Base-by-base conservation (phyloP, 2,113 vertebrate genomes). In the Oceanites oceanicus region DNA sequence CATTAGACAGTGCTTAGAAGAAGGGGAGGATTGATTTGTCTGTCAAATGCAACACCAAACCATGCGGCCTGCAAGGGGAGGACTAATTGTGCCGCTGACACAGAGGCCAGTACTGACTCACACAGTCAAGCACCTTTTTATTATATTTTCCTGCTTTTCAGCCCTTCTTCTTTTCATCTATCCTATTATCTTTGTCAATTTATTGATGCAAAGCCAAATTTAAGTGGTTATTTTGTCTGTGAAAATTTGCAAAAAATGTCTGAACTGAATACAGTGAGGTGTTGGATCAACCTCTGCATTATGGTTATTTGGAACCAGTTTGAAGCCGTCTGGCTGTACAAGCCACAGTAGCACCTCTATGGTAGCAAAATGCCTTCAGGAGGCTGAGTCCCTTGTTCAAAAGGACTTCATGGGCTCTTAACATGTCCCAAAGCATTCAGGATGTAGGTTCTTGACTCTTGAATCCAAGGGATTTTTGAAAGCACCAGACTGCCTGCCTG, bases 1-100 rank as follows among this genome's bases (percentile, higher is more conserved):
- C 96, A 97, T 97, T 91, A 97, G 94, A 65, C 91, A 91, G 74
- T 56, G 94, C 81, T 97, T 73, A 85, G 96, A 89, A 96, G 83
- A 91, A 88, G 77, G 87, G 83, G 92, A 95, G 91, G 96, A 97
- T 97, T 95, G 96, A 97, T 97, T 97, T 96, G 96, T 93, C 97
- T 97, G 97, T 96, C 97, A 97, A 87, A 96, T 66, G 85, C 91
- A 83, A 88, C 96, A 86, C 67, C 56, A 94, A 97, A 92, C 85
- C 81, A 88, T 78, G 94, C 3, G 67, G 94, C 91, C 84, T 93
- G 94, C 83, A 77, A 94, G 73, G 67, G 82, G 85, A 86, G 87
- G 89, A 93, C 96, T 97, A 97, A 97, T 97, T 96, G 97, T 83
- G 73, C 84, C 0, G 1, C 88, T 96, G 94, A 96, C 96, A 96